Conservation (phyloP, 2,888 invertebrate genomes). For the Anorthoa munda region DNA sequence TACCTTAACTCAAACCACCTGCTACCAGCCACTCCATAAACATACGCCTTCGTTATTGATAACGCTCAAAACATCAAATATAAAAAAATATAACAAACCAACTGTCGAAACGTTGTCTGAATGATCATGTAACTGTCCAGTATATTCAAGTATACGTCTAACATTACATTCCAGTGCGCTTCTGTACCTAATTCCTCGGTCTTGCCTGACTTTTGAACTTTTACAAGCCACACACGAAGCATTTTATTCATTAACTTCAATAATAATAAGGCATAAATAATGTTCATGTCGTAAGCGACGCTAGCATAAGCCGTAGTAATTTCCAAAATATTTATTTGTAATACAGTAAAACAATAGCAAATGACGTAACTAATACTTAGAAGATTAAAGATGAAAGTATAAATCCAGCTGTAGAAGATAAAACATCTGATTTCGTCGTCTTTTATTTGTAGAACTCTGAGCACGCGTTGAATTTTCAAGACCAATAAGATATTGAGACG, state of each 20-base stretch:
- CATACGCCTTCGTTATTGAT: neutral
- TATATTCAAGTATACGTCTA: constrained; percentile 6
- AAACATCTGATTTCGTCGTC: neutral
- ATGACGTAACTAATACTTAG: neutral
- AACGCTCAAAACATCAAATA: neutral
- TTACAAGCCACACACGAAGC: constrained; percentile 19
- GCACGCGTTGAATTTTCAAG: constrained; percentile 24
- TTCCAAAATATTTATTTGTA: neutral
- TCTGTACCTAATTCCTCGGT: neutral
- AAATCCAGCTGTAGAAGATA: constrained; percentile 12
- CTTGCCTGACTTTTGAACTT: neutral
- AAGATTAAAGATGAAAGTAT: constrained; percentile 10
- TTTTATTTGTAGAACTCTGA: constrained; percentile 15
- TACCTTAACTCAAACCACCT: no score
- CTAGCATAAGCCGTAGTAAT: neutral
- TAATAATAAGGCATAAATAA: constrained; percentile 6
- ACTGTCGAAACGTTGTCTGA: neutral
- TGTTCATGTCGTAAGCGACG: constrained; percentile 11
- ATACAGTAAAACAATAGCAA: neutral
- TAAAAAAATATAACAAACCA: neutral
- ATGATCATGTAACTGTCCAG: constrained; percentile 15
- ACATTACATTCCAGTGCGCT: constrained; percentile 6
- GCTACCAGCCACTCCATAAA: no score
- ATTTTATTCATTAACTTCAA: constrained; percentile 12
- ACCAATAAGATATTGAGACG: constrained; percentile 26